Percentiles rank a stretch among this genome's conserved stretches.
Conservation (phyloP, 2,113 vertebrate species). For the Chaetops frenatus region DNA sequence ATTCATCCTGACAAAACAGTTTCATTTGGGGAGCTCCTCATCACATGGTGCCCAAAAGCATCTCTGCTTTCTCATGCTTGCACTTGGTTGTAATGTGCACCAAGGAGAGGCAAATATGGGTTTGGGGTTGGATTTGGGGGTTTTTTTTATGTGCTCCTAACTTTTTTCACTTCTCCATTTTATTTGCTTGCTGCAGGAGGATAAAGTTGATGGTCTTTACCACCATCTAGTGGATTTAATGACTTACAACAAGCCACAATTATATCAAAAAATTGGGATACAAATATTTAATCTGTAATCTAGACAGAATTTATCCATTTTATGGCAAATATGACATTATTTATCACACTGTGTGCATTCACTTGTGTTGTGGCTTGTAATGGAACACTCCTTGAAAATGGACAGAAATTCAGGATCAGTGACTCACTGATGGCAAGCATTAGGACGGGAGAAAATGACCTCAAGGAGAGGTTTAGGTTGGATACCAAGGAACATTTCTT, state of each 20-base stretch:
- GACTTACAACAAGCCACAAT: constrained; percentile 26
- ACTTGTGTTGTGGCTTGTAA: fast-evolving
- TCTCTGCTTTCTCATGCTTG: not conserved
- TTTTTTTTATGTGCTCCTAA: not conserved
- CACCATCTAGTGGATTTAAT: constrained; percentile 74
- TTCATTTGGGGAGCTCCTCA: constrained; percentile 47
- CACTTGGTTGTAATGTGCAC: not conserved
- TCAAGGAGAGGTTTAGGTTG: fast-evolving
- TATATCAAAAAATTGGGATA: fast-evolving
- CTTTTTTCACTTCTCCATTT: not conserved
- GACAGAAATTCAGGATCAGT: not conserved
- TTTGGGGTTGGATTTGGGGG: not conserved
- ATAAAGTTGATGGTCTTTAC: constrained; percentile 65
- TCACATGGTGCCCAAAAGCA: not conserved
- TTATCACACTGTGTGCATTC: not conserved
- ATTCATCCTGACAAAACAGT: constrained; percentile 71
- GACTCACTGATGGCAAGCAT: fast-evolving
- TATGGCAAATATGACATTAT: not conserved
- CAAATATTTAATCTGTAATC: not conserved
- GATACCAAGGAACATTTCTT: not conserved
- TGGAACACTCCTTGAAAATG: not conserved
- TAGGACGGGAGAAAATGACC: not conserved
- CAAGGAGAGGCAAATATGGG: not conserved
- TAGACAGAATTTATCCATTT: not conserved
- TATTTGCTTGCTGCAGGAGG: not conserved